phyloP scores from a whole-genome alignment of 1,140 invertebrate genomes.

The Brachionus plicatilis region DNA sequence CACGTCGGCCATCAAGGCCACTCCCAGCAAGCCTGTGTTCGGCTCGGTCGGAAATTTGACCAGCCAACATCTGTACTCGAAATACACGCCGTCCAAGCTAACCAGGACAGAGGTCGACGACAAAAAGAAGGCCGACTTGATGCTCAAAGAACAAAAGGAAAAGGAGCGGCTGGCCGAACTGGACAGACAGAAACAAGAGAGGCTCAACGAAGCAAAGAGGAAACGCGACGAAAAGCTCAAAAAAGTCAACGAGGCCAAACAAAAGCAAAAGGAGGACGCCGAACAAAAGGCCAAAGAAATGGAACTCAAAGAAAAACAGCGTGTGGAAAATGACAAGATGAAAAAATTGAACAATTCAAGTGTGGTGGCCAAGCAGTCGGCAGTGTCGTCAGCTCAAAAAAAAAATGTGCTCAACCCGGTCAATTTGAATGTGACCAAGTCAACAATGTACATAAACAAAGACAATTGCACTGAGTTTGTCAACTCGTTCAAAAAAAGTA shows the following conservation, averaged over 20 bases:
- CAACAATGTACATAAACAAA: background rate
- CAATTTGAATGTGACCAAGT: background rate
- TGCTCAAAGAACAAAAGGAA: background rate
- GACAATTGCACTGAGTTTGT: constrained; percentile 20
- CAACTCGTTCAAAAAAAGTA: constrained; percentile 28
- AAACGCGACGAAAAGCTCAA: constrained; percentile 29
- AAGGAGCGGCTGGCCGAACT: background rate
- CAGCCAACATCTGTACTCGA: constrained; percentile 22
- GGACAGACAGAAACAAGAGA: background rate
- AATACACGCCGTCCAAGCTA: background rate
- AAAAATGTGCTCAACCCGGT: background rate
- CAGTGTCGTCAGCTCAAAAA: constrained; percentile 2
- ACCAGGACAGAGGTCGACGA: background rate
- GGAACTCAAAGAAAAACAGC: background rate
- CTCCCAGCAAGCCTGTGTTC: background rate
- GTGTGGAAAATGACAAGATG: background rate
- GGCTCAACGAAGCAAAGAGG: background rate
- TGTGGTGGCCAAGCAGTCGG: background rate
- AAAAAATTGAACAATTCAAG: constrained; percentile 31
- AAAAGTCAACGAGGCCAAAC: background rate
- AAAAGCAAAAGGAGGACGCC: constrained; percentile 30
- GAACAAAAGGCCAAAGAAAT: constrained; percentile 6
- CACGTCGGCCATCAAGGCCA: background rate
- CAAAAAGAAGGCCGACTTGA: constrained; percentile 7
- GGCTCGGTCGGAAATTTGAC: background rate